These are phyloP conservation scores for Neria commutata DNA, from an alignment of 2,888 invertebrate species.

Conservation along the genomic window DNA sequence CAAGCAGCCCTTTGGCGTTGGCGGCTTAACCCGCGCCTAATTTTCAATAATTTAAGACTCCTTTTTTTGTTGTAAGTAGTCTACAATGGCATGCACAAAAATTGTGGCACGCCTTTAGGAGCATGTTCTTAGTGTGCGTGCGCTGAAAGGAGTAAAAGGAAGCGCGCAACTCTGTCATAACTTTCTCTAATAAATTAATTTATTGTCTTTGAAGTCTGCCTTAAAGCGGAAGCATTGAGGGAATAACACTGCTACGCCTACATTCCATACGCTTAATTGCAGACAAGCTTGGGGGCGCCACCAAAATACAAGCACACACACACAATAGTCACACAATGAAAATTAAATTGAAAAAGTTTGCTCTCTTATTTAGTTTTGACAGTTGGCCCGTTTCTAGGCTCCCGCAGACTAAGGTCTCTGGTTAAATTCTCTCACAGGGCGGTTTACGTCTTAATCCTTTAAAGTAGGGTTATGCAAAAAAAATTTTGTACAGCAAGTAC, in stretches of 20 bases:
- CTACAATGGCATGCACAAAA: neutral
- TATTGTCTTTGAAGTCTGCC: neutral
- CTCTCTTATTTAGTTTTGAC: neutral
- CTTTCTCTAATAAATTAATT: slow-evolving; percentile 4
- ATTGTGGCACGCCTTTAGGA: slow-evolving; percentile 6
- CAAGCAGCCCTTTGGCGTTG: neutral
- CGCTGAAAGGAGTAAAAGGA: neutral
- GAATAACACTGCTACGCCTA: neutral
- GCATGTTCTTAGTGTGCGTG: neutral
- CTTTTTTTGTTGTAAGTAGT: neutral
- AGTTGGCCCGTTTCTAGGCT: neutral
- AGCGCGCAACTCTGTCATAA: neutral
- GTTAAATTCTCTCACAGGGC: no score
- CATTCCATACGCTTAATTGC: neutral
- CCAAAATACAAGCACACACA: no score
- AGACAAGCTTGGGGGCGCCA: neutral
- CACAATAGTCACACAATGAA: no score
- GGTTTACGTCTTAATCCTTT: no score
- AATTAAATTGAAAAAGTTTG: neutral
- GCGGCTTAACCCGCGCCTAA: neutral
- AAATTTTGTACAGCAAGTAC: no score
- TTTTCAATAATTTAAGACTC: neutral
- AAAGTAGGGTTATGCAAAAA: no score
- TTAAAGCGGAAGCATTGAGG: neutral
- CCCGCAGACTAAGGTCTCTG: no score